phyloP scores from a whole-genome alignment of 2,797 vertebrate species.

The Malacoctenus gilli region DNA sequence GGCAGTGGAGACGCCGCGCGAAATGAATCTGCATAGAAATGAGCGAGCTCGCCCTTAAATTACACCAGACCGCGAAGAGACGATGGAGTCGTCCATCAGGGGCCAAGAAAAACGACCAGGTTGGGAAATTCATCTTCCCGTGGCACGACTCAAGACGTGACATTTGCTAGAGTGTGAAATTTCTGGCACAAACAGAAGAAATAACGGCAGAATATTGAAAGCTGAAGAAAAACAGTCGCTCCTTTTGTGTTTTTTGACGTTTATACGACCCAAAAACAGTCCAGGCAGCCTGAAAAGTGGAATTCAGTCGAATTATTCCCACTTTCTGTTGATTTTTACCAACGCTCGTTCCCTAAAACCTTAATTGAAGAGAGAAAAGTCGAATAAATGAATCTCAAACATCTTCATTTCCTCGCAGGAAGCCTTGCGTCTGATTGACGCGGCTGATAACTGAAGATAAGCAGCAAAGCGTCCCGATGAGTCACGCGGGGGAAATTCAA shows the following conservation, averaged over 20 bases:
- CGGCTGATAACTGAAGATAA: constrained; percentile 17
- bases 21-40: constrained; percentile 58
- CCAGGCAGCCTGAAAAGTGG: no score
- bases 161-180: no score
- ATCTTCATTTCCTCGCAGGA: neutral
- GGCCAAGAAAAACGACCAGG: neutral
- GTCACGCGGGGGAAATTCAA: constrained; percentile 32
- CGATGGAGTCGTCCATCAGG: neutral
- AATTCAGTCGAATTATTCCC: no score
- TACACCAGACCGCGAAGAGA: constrained; percentile 29
- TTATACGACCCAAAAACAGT: no score
- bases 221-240: no score
- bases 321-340: no score
- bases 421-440: constrained; percentile 16
- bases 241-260: no score
- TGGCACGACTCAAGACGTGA: no score
- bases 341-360: no score
- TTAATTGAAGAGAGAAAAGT: neutral
- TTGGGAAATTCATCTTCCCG: constrained; percentile 1
- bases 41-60: constrained; percentile 32
- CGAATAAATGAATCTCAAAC: no score
- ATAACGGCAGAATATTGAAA: no score
- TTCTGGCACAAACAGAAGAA: no score
- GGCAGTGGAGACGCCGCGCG: constrained; percentile 42
- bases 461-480: constrained; percentile 26